Evolutionary conservation across 2,797 vertebrate species (phyloP), one percentile per base, ranked within the genome.

Genomic region (Rhabdomys pumilio): DNA sequence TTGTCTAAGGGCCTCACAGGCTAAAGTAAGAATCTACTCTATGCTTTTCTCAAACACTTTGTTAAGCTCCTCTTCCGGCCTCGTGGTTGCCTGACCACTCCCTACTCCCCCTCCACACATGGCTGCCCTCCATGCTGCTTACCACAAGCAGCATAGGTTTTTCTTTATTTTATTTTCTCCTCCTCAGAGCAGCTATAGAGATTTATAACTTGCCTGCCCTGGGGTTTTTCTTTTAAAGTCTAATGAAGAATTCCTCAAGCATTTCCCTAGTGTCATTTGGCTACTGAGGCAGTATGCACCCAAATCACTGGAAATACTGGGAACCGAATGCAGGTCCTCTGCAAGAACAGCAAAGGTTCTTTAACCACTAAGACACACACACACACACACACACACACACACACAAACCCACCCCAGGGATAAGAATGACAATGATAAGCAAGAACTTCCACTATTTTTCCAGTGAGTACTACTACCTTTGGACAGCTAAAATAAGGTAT

Each of bases 401-500:
- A 47, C 38, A 38, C 38, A 34, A 50, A 7, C 22, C 34, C 65
- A 17, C 34, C 22, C 53, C 67, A n/a, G 2, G 29, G 67, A 17
- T 15, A 93, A 90, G 50, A 31, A 72, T 65, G 91, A 89, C 63
- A 75, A 5, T 47, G 57, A 81, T 75, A 38, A 91, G 77, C 50
- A 82, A 77, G 50, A 92, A 69, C 24, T 75, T 90, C 57, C 83
- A 77, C 38, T 65, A 34, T 55, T 84, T 94, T 92, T 90, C 65
- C 80, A 89, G 19, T 34, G 31, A 91, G 20, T 79, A 92, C 94
- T 79, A 92, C 94, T 34, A 73, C 50, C 44, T 95, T 63, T 31
- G 22, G 63, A 72, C 26, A 97, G 76, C 3, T 59, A 89, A 93
- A 90, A 83, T 73, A 59, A 86, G 24, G 85, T n/a, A 89, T 72